phyloP scores from a whole-genome alignment of 23 tunicate genomes.

The Oikopleura dioica region DNA sequence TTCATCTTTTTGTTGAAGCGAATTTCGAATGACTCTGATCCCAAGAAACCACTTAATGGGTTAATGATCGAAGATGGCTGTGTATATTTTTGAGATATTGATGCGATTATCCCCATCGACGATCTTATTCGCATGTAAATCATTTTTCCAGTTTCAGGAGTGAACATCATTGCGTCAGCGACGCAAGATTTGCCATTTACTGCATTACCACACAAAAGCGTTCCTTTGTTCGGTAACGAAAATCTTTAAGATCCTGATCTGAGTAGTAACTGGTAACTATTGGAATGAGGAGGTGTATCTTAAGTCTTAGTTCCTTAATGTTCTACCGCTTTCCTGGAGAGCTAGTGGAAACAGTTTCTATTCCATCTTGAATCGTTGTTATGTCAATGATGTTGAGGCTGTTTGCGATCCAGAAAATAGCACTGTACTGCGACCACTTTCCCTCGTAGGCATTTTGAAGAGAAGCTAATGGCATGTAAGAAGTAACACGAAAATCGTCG shows the following conservation, averaged over 20 bases:
- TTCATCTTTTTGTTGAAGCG: not conserved
- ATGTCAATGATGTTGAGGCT: not conserved
- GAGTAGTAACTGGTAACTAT: not conserved
- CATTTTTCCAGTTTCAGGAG: not conserved
- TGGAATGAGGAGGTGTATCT: no score
- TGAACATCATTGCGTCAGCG: not conserved
- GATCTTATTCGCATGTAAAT: not conserved
- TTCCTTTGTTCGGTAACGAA: not conserved
- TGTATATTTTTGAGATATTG: not conserved
- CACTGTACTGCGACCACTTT: not conserved
- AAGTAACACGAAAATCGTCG: not conserved
- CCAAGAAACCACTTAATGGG: no score
- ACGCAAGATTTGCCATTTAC: not conserved
- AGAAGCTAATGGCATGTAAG: not conserved
- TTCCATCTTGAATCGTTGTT: no score
- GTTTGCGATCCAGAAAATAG: not conserved
- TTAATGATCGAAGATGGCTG: no score
- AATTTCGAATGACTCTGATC: no score
- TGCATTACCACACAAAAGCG: not conserved
- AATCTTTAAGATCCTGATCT: not conserved
- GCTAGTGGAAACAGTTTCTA: no score
- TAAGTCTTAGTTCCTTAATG: no score
- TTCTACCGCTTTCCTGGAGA: no score
- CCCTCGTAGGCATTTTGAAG: constrained; percentile 1
- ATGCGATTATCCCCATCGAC: not conserved